These are phyloP conservation scores for Clitarchus hookeri DNA, from an alignment of 2,888 invertebrate species.

Conservation along the genomic window DNA sequence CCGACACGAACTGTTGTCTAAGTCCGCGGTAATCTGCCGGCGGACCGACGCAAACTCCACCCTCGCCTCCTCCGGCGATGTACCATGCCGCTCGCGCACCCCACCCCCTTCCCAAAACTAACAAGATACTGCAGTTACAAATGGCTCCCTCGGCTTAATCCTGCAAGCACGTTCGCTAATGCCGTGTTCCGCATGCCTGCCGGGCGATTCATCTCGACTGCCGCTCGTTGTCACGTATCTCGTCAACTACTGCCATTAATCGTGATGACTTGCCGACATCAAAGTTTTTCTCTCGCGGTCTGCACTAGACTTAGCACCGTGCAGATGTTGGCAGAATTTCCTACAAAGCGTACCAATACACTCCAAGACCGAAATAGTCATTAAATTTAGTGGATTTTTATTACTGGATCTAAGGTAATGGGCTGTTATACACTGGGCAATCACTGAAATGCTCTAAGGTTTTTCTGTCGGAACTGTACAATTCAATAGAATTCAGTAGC, in stretches of 20 bases:
- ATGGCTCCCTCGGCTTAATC: neutral
- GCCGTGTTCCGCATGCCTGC: neutral
- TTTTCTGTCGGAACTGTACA: too few relatives aligned
- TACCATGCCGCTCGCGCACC: neutral
- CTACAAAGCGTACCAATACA: too few relatives aligned
- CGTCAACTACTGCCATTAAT: neutral
- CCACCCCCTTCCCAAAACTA: neutral
- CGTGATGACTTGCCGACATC: too few relatives aligned
- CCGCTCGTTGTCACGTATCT: neutral
- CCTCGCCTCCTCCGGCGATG: neutral
- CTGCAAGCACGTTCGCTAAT: neutral
- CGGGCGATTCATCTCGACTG: neutral
- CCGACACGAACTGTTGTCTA: slow-evolving; percentile 7
- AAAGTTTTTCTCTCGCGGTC: too few relatives aligned
- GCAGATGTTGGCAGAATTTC: too few relatives aligned
- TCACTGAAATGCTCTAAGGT: too few relatives aligned
- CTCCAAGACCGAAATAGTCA: too few relatives aligned
- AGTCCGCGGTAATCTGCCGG: neutral
- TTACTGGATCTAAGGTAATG: too few relatives aligned
- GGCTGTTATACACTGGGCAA: too few relatives aligned
- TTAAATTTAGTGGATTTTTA: too few relatives aligned
- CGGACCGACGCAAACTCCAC: neutral
- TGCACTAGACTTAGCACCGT: too few relatives aligned
- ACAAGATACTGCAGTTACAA: neutral
- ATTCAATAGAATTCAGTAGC: too few relatives aligned